Conservation (phyloP, 2,113 vertebrate genomes). For the Oreochromis aureus region DNA sequence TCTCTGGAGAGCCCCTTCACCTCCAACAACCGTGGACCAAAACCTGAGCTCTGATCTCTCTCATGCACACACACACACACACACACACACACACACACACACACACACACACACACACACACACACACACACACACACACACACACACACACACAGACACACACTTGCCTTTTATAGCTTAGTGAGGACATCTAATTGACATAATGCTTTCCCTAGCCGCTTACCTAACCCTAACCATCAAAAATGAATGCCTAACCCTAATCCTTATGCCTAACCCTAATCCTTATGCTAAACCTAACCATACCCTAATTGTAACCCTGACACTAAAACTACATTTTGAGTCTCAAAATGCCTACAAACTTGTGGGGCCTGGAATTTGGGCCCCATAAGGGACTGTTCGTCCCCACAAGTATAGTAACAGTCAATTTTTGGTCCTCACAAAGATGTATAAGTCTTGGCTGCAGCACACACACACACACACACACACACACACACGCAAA, state of each 20-base stretch:
- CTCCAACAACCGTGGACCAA: constrained; percentile 53
- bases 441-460: not conserved
- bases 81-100: too few species aligned
- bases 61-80: not conserved
- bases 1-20: constrained; percentile 69
- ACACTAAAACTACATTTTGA: not conserved
- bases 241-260: not conserved
- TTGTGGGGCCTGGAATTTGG: not conserved
- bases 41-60: constrained; percentile 13
- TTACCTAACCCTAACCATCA: not conserved
- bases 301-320: not conserved
- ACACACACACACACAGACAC: not conserved
- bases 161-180: not conserved
- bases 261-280: not conserved
- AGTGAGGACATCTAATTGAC: not conserved
- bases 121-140: not conserved
- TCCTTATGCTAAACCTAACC: not conserved
- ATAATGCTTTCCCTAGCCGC: not conserved
- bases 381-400: not conserved
- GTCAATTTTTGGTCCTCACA: not conserved
- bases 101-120: not conserved
- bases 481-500: not conserved
- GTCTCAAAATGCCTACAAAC: not conserved
- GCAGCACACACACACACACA: too few species aligned
- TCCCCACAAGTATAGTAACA: not conserved